Evolutionary conservation across 2,797 vertebrate genomes (phyloP).

Genomic region (Muscicapa comitata): DNA sequence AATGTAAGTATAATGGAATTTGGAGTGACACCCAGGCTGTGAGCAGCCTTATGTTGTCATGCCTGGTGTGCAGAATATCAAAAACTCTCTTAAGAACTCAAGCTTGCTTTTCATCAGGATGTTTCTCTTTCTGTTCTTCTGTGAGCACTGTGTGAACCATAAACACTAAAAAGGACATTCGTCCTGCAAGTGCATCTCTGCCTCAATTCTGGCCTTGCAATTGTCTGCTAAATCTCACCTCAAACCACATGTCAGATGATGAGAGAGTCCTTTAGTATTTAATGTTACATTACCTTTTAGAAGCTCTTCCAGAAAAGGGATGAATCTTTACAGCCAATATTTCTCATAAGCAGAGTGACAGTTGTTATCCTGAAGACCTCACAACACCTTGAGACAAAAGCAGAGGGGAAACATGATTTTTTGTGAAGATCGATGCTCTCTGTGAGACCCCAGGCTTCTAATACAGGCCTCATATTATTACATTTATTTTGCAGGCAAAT

Average conservation of each 20-base stretch:
- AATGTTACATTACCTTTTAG: not conserved
- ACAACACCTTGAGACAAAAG: not conserved
- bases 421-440: not conserved
- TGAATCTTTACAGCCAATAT: not conserved
- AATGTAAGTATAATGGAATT: slow-evolving; percentile 70
- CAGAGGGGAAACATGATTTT: not conserved
- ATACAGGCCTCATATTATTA: not conserved
- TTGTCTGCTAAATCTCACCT: not conserved
- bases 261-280: not conserved
- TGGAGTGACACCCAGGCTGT: slow-evolving; percentile 67
- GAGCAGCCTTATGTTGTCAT: slow-evolving; percentile 68
- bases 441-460: not conserved
- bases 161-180: not conserved
- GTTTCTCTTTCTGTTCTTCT: slow-evolving; percentile 16
- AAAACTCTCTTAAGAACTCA: slow-evolving; percentile 50
- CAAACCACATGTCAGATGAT: not conserved
- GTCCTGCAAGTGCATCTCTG: not conserved
- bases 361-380: not conserved
- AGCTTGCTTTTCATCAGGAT: slow-evolving; percentile 29
- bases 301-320: not conserved
- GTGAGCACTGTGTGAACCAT: not conserved
- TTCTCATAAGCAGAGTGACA: not conserved
- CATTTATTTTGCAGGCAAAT: not conserved
- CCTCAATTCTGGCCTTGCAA: not conserved
- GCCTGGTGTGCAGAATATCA: slow-evolving; percentile 57